Evolutionary conservation across 2,888 invertebrate species (phyloP), one percentile per base, ranked within the genome.

Genomic region (Microplitis manilae): DNA sequence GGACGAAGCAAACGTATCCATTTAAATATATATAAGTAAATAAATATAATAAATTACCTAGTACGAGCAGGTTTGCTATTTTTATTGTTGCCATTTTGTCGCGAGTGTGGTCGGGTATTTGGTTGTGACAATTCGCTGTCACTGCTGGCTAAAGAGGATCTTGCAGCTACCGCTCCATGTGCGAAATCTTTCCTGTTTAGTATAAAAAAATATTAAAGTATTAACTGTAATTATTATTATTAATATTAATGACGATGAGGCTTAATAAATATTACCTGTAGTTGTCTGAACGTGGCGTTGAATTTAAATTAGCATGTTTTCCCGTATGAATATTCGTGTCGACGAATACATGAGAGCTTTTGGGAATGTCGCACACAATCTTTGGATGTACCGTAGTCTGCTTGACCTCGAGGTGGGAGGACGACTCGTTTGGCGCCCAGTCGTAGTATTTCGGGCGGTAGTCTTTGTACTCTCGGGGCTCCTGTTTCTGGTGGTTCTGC

Each of bases 301-400:
- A 83, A 74, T 78, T 84, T 9, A 83, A 79, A 77, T 84, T 85
- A 1, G 80, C 79, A 8, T 84, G 77, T 80, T 87, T 87, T 62
- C 75, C 77, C 13, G 82, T 71, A 59, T 85, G 86, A 13, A 78
- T 68, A 75, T 86, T 87, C 6, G 82, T 83, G 78, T 88, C 81
- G 74, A 87, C 81, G 82, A 88, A 86, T 41, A 84, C 81, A 76
- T 87, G 79, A 41, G 87, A 83, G 77, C 86, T 86, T 80, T 92
- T 92, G 20, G 93, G 92, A 89, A 93, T 93, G 83, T 93, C 92
- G 84, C 91, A 93, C 15, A 92, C 92, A 77, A 92, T 91, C 89
- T 92, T 91, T 0, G 93, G 93, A 87, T 93, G 92, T 39, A 93
- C 90, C 5, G 91, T 92, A 30, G 92, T 91, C 68, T 89, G 90